phyloP scores from a whole-genome alignment of 2,113 vertebrate species.

The Forbesichthys papilliferus region DNA sequence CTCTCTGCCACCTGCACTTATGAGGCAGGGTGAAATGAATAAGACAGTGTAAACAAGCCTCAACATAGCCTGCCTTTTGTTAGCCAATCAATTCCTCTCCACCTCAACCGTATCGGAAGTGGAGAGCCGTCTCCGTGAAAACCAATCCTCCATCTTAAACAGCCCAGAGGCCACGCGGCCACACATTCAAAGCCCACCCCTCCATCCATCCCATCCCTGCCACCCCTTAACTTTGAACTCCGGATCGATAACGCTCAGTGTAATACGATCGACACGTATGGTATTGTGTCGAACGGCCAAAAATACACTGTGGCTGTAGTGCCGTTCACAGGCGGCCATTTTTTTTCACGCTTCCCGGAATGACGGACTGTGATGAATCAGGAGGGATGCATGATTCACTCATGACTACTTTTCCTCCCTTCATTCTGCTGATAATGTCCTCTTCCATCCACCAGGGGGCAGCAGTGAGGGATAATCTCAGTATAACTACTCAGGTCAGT shows the following conservation, averaged over 20 bases:
- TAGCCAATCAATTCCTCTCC: constrained; percentile 39
- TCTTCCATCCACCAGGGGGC: constrained; percentile 21
- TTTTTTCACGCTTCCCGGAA: constrained; percentile 50
- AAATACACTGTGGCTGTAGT: constrained; percentile 45
- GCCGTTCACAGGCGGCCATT: background rate
- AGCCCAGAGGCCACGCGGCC: constrained; percentile 35
- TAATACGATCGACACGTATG: constrained; percentile 55
- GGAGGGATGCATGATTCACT: constrained; percentile 29
- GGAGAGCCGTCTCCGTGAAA: constrained; percentile 36
- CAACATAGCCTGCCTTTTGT: constrained; percentile 25
- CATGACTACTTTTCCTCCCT: constrained; percentile 28
- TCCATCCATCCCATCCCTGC: constrained; percentile 17
- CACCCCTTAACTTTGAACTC: constrained; percentile 58
- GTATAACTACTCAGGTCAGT: constrained; percentile 42
- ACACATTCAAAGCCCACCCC: constrained; percentile 10
- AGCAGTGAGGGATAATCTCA: constrained; percentile 52
- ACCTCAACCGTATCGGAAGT: constrained; percentile 23
- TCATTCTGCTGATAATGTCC: background rate
- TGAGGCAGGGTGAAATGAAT: background rate
- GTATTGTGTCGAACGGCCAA: constrained; percentile 38
- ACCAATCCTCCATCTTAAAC: constrained; percentile 46
- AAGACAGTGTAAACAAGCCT: constrained; percentile 11
- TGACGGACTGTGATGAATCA: constrained; percentile 43
- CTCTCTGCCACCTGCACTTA: background rate
- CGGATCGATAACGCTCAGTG: constrained; percentile 57